Conservation (phyloP, 2,888 invertebrate genomes). For the Pedicia rivosa region DNA sequence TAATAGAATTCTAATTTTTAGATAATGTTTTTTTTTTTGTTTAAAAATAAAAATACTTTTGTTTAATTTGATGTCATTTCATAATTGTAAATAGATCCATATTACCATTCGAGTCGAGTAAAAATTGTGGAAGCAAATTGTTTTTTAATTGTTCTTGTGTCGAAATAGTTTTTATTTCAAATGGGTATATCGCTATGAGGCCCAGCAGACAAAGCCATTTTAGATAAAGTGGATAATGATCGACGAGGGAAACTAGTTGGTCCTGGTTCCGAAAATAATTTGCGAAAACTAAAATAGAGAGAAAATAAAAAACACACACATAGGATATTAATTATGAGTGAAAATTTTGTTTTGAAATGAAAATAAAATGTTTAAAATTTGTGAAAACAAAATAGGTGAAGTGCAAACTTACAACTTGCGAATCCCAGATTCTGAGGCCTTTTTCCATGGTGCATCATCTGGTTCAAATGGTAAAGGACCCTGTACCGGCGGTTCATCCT, state of each 20-base stretch:
- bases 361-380: no score
- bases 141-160: no score
- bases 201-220: constrained; percentile 43
- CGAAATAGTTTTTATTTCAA: no score
- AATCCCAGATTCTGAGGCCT: constrained; percentile 63
- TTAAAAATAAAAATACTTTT: no score
- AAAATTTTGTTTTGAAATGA: background rate
- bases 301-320: constrained; percentile 7
- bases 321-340: background rate
- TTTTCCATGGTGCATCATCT: constrained; percentile 92
- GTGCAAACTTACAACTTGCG: constrained; percentile 78
- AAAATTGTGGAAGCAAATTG: no score
- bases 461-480: constrained; percentile 95
- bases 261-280: constrained; percentile 60
- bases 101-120: no score
- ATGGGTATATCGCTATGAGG: constrained; percentile 16
- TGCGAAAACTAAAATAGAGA: constrained; percentile 57
- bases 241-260: constrained; percentile 54
- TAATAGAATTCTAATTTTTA: no score
- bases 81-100: no score
- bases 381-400: no score
- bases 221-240: constrained; percentile 61
- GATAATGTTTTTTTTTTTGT: no score
- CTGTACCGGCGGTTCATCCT: constrained; percentile 83
- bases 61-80: no score